Conservation (phyloP, 2,797 vertebrate genomes). For the Danio jaintianensis region DNA sequence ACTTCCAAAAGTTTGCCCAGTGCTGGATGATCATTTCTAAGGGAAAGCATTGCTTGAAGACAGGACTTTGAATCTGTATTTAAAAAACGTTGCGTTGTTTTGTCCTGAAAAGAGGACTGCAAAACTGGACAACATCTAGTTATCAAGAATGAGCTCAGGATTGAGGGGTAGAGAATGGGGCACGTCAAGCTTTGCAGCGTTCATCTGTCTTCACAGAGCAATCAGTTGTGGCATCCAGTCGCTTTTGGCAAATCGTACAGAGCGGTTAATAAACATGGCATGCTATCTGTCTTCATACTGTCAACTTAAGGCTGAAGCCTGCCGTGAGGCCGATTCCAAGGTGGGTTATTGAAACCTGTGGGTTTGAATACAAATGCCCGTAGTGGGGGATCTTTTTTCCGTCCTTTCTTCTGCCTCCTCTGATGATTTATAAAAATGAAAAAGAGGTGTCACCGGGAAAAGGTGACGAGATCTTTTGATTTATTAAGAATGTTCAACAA, state of each 20-base stretch:
- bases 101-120: background rate
- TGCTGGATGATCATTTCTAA: too few relatives aligned
- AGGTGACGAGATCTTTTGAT: slow-evolving; percentile 44
- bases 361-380: slow-evolving; percentile 29
- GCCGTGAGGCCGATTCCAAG: slow-evolving; percentile 21
- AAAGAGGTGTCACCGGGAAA: slow-evolving; percentile 3
- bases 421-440: slow-evolving; percentile 12
- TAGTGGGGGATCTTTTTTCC: slow-evolving; percentile 1
- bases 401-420: background rate
- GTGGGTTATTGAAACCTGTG: slow-evolving; percentile 10
- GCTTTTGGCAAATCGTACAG: slow-evolving; percentile 38
- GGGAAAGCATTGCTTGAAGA: too few relatives aligned
- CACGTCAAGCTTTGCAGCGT: slow-evolving; percentile 51
- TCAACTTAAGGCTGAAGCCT: slow-evolving; percentile 41
- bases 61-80: too few relatives aligned
- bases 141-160: slow-evolving; percentile 30
- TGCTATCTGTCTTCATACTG: slow-evolving; percentile 56
- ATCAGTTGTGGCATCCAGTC: slow-evolving; percentile 59
- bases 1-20: too few relatives aligned
- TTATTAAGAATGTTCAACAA: slow-evolving; percentile 48
- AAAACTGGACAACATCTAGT: slow-evolving; percentile 40
- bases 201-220: slow-evolving; percentile 60
- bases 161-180: slow-evolving; percentile 33
- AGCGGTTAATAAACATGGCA: slow-evolving; percentile 60
- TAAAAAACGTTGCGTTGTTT: too few relatives aligned